Percentiles rank a stretch among this genome's conserved stretches.
phyloP scores from a whole-genome alignment of 2,113 vertebrate species.

The Megaleporinus macrocephalus region DNA sequence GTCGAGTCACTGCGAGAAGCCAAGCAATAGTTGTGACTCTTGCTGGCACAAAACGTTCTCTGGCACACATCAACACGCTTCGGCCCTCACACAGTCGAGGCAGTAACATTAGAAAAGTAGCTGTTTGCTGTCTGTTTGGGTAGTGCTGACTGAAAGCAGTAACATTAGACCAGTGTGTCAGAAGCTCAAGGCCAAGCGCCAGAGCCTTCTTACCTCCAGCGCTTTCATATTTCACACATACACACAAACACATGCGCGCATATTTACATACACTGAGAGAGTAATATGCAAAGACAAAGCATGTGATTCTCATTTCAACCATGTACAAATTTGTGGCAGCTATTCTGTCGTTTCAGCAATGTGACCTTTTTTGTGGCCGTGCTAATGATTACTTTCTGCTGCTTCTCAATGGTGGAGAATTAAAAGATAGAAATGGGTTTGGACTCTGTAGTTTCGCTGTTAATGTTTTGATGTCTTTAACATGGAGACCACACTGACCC shows the following conservation, averaged over 20 bases:
- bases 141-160: conserved; percentile 4
- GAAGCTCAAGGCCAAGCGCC: conserved; percentile 63
- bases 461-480: too few species aligned
- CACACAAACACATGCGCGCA: conserved; percentile 23
- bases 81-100: conserved; percentile 11
- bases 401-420: too few species aligned
- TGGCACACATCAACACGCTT: conserved; percentile 38
- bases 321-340: neutral
- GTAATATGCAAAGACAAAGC: neutral
- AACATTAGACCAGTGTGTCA: conserved; percentile 48
- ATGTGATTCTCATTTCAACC: neutral
- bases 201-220: conserved; percentile 12
- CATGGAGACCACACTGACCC: too few species aligned
- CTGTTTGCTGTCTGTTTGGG: conserved; percentile 44
- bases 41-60: conserved; percentile 45
- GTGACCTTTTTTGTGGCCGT: too few species aligned
- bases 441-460: too few species aligned
- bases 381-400: too few species aligned
- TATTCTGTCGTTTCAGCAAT: too few species aligned
- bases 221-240: neutral
- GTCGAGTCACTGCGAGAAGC: neutral
- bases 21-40: neutral
- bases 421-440: too few species aligned
- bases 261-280: conserved; percentile 15
- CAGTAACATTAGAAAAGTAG: conserved; percentile 34